Conservation (phyloP, 2,797 vertebrate genomes). For the Allobates femoralis region DNA sequence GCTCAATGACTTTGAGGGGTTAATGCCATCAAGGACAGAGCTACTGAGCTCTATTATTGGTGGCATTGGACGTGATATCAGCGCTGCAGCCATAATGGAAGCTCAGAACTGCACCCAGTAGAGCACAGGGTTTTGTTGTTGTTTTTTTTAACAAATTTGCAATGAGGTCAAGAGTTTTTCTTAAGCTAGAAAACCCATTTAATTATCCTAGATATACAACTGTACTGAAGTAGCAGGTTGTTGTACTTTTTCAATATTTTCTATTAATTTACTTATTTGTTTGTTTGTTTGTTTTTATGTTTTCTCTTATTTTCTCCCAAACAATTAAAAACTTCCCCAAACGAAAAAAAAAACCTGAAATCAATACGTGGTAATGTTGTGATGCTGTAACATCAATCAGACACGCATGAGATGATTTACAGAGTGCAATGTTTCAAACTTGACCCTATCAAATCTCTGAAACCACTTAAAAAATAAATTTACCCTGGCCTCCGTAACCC, state of each 20-base stretch:
- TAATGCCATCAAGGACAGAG: too few species aligned
- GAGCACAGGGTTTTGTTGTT: too few species aligned
- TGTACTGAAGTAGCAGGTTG: not conserved
- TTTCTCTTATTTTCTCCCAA: not conserved
- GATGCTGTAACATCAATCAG: constrained; percentile 77
- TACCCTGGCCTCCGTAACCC: constrained; percentile 84
- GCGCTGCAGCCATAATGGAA: too few species aligned
- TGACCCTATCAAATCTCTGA: constrained; percentile 82
- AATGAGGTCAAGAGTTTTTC: too few species aligned
- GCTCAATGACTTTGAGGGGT: too few species aligned
- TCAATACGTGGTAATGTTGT: constrained; percentile 81
- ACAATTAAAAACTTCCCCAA: constrained; percentile 72
- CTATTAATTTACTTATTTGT: not conserved
- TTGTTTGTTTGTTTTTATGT: not conserved
- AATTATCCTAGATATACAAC: not conserved
- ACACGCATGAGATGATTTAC: constrained; percentile 80
- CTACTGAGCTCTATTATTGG: too few species aligned
- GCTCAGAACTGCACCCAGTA: too few species aligned
- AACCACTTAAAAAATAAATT: constrained; percentile 90
- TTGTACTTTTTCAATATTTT: not conserved
- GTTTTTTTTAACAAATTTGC: too few species aligned
- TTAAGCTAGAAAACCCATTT: too few species aligned
- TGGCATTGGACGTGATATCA: too few species aligned
- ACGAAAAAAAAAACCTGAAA: constrained; percentile 75
- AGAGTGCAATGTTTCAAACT: constrained; percentile 80